Conservation (phyloP, 1,140 invertebrate species). For the Brachionus rubens region DNA sequence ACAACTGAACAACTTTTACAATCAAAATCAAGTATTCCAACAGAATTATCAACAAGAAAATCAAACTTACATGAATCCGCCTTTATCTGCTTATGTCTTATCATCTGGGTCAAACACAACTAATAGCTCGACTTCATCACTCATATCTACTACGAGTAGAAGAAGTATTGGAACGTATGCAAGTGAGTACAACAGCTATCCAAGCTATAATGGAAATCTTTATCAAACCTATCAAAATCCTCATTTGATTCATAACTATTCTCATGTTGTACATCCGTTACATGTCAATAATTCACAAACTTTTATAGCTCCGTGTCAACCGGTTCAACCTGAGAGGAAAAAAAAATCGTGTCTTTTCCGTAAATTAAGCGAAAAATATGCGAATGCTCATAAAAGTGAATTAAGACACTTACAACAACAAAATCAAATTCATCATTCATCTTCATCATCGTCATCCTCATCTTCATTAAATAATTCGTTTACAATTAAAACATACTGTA, state of each 20-base stretch:
- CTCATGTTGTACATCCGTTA: background rate
- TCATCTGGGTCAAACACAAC: background rate
- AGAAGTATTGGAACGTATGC: slow-evolving; percentile 5
- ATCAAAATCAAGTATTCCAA: too few relatives aligned
- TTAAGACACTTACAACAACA: background rate
- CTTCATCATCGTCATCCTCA: slow-evolving; percentile 18
- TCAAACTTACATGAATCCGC: background rate
- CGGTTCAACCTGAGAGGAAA: slow-evolving; percentile 10
- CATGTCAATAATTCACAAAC: slow-evolving; percentile 30
- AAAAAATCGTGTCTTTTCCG: slow-evolving; percentile 10
- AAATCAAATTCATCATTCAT: slow-evolving; percentile 23
- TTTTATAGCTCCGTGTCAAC: slow-evolving; percentile 3
- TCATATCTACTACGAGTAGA: background rate
- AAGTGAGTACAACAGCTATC: background rate
- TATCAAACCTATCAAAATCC: background rate
- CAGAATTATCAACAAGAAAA: background rate
- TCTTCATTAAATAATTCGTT: slow-evolving; percentile 37
- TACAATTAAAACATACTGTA: background rate
- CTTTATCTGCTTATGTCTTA: background rate
- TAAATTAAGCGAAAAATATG: slow-evolving; percentile 31
- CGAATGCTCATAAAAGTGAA: slow-evolving; percentile 25
- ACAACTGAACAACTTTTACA: background rate
- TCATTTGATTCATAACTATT: too few relatives aligned
- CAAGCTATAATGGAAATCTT: background rate
- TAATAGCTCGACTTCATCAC: slow-evolving; percentile 1